Evolutionary conservation across 1,140 invertebrate species (phyloP), one percentile per base, ranked within the genome.

Genomic region (Maniola jurtina): DNA sequence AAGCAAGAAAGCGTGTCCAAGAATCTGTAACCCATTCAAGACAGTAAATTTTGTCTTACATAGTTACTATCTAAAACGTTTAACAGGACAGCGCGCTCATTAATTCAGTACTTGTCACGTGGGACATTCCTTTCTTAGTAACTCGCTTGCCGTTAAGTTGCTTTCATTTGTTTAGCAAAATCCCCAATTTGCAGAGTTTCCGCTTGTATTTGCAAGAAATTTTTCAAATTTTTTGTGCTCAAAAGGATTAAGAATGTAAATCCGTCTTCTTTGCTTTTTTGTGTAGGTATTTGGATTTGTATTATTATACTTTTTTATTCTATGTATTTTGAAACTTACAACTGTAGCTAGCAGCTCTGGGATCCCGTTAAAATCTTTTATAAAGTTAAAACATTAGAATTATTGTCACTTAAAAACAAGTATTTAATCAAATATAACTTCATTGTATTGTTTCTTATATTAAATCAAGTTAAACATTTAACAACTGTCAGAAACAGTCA

Each of bases 41-140:
- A 71, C 76, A 77, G 75, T 88, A 86, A 88, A 85, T 85, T 73
- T 77, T 66, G 71, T 70, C 66, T 66, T n/a, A n/a, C n/a, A n/a
- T n/a, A n/a, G n/a, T n/a, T n/a, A n/a, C n/a, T n/a, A n/a, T n/a
- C n/a, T n/a, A n/a, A n/a, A 68, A 79, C 60, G 81, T 81, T 71
- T 34, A 79, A 67, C 60, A 61, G 66, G 75, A 74, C 75, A 66
- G 61, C 57, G 66, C 67, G 61, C 75, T 84, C 76, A 76, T 86
- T 88, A 82, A 84, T 83, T 78, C 75, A 69, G 71, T 70, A 58
- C 75, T 75, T 86, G 83, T 88, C 82, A 80, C 73, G 73, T 70
- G 75, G 77, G 66, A 80, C 79, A 80, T 77, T 81, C 81, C 79
- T 80, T 85, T 85, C 82, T 81, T 77, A 75, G 82, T 84, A 80